Evolutionary conservation across 2,113 vertebrate species (phyloP), one percentile per base, ranked within the genome.

Genomic region (Takifugu flavidus): DNA sequence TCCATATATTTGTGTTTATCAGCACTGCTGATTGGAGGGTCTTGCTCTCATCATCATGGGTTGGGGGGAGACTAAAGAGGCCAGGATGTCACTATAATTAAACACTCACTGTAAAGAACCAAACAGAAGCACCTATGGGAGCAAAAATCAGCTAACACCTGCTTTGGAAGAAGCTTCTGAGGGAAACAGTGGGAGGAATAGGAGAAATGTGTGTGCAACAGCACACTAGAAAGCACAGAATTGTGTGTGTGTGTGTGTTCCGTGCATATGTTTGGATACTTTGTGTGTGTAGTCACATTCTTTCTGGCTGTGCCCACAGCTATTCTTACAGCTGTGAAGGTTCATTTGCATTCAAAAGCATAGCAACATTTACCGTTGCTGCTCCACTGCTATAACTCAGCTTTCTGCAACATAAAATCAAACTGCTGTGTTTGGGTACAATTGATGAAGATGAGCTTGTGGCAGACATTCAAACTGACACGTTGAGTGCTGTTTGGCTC

Each of bases 61-160:
- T 31, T 59, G 62, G 34, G 34, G 43, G 45, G 50, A 59, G 67
- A 49, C 73, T 52, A 70, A 73, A 67, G 62, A 52, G 62, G 53
- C 34, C 11, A 39, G 31, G 31, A 34, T 6, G 88, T 88, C 82
- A 78, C 2, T 47, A 7, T 47, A n/a, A n/a, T 5, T 15, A 47
- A n/a, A 47, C 12, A 45, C 67, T 65, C 44, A 72, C 77, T 68
- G 78, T 59, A n/a, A 73, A 75, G 82, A 89, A 88, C 82, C 88
- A 86, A 90, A 80, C 72, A 64, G 62, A 77, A 75, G 66, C 83
- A 80, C 86, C 82, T 78, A 62, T 13, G 84, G 86, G 84, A 87
- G 69, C 61, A 85, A 73, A 87, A 87, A 85, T 78, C 74, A 81
- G 85, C 86, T 74, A 87, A 87, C 89, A 90, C 80, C 89, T 89